Evolutionary conservation across 1,140 invertebrate genomes (phyloP), one percentile per base, ranked within the genome.

Genomic region (Panagrolaimus sp.): DNA sequence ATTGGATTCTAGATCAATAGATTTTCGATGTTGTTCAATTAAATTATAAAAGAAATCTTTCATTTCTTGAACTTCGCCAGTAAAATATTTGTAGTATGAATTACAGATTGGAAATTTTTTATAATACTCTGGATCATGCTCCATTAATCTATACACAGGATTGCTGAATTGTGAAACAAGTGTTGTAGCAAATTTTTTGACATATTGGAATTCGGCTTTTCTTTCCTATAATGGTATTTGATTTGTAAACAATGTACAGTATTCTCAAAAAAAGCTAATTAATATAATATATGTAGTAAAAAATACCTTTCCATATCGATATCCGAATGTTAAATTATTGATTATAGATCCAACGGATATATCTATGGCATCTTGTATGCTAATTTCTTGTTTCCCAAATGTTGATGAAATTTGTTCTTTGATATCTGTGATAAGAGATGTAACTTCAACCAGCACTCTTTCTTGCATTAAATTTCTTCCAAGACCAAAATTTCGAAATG

Each of bases 401-500:
- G 7, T 38, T n/a, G n/a, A n/a, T n/a, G n/a, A n/a, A 2, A 43
- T 42, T 2, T 63, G 25, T 3, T 1, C 25, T 16, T 63, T 63
- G 8, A 63, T 43, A 43, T 31, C 27, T 25, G 9, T 20, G 9
- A 63, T 57, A 0, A 63, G 16, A 20, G 27, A 16, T 23, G 16
- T 5, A n/a, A 43, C 42, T n/a, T 42, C 62, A 38, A 23, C n/a
- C 16, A 63, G 11, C 14, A 63, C 62, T 42, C 42, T 25, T 31
- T 63, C 48, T 47, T 74, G 65, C 71, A 74, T 73, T 14, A 74
- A 51, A 48, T 73, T 69, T 9, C 64, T 44, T 7, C 70, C 70
- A n/a, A 74, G 23, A 25, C 72, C 72, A 16, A 74, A 66, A 57
- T 74, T 73, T 42, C 71, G 27, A 8, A 74, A 51, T 9, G 65